phyloP scores from a whole-genome alignment of 2,888 invertebrate species.

The Galerucella pusilla region DNA sequence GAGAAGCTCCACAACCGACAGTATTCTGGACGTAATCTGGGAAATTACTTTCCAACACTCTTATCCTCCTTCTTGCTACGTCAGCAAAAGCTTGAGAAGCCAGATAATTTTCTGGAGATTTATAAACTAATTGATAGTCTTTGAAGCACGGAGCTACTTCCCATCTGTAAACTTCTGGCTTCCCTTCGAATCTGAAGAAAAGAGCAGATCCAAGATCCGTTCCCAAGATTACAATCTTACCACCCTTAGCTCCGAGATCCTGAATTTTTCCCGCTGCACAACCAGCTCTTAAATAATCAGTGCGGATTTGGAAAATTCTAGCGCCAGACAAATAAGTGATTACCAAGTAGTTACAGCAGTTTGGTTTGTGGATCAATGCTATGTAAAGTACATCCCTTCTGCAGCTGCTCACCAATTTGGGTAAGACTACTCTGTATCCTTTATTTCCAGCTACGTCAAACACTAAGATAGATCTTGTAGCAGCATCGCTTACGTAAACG shows the following conservation, averaged over 20 bases:
- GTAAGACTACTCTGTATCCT: constrained; percentile 71
- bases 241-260: constrained; percentile 67
- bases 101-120: constrained; percentile 64
- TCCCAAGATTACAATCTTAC: constrained; percentile 70
- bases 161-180: constrained; percentile 74
- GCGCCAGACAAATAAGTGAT: constrained; percentile 69
- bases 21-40: constrained; percentile 72
- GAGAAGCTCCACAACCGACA: constrained; percentile 73
- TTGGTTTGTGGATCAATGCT: constrained; percentile 66
- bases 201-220: constrained; percentile 71
- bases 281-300: constrained; percentile 68
- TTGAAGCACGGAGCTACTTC: constrained; percentile 70
- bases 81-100: constrained; percentile 71
- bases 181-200: constrained; percentile 73
- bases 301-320: constrained; percentile 70
- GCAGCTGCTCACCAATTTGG: constrained; percentile 63
- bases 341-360: constrained; percentile 67
- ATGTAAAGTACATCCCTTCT: constrained; percentile 72
- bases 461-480: constrained; percentile 65
- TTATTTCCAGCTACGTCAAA: constrained; percentile 67
- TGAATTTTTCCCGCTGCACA: constrained; percentile 69
- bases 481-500: constrained; percentile 67
- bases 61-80: constrained; percentile 64
- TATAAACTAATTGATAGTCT: constrained; percentile 15
- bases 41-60: constrained; percentile 76